A percentile compares a stretch with the other conserved stretches of the same genome.
Evolutionary conservation across 1,140 invertebrate species (phyloP).

Genomic region (Cotesia vestalis): DNA sequence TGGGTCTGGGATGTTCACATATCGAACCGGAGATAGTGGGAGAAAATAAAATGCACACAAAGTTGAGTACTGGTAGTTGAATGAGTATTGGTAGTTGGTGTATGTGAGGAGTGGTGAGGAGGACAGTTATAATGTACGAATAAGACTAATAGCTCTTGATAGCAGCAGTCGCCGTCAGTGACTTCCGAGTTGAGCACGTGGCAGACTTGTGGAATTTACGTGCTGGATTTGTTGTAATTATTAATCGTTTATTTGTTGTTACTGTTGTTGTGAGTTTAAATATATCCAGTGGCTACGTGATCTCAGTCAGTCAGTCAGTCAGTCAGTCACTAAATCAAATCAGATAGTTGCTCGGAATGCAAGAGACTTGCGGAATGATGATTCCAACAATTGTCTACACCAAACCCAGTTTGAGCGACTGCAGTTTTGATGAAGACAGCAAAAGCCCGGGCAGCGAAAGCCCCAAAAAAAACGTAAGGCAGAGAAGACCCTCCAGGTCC

Average conservation of each 20-base stretch:
- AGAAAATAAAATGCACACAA: too few relatives aligned
- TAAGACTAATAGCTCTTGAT: slow-evolving; percentile 15
- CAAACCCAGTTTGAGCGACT: slow-evolving; percentile 50
- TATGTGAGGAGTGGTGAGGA: not conserved
- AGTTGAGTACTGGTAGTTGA: too few relatives aligned
- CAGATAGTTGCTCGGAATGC: slow-evolving; percentile 43
- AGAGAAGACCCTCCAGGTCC: slow-evolving; percentile 50
- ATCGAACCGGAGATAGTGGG: too few relatives aligned
- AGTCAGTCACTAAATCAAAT: too few relatives aligned
- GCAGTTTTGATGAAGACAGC: slow-evolving; percentile 33
- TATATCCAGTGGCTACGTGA: not conserved
- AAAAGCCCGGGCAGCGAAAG: slow-evolving; percentile 42
- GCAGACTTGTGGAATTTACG: slow-evolving; percentile 9
- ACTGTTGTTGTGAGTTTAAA: not conserved
- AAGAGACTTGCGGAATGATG: slow-evolving; percentile 49
- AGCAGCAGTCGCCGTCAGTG: not conserved
- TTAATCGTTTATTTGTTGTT: slow-evolving; percentile 10
- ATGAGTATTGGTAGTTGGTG: too few relatives aligned
- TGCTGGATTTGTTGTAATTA: not conserved
- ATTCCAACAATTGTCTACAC: slow-evolving; percentile 57
- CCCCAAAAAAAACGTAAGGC: slow-evolving; percentile 26
- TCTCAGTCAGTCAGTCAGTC: slow-evolving; percentile 1
- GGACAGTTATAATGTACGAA: too few relatives aligned
- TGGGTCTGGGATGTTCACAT: too few relatives aligned
- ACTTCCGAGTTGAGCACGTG: slow-evolving; percentile 18